phyloP scores from a whole-genome alignment of 2,888 invertebrate species.

The Raillietiella orientalis region DNA sequence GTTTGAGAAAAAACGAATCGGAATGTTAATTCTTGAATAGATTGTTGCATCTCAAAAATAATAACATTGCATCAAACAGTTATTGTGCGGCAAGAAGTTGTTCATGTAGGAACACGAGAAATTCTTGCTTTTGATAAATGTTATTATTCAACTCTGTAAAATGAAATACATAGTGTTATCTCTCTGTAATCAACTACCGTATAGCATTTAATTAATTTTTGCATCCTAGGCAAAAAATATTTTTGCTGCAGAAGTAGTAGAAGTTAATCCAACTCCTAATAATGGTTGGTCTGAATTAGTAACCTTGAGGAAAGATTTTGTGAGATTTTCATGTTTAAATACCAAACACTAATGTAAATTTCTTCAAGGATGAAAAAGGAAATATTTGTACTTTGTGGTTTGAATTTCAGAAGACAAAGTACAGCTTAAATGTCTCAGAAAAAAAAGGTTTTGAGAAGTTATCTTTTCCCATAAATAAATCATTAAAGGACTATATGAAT shows the following conservation, averaged over 20 bases:
- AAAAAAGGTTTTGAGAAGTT: slow-evolving; percentile 46
- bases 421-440: slow-evolving; percentile 54
- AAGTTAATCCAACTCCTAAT: slow-evolving; percentile 82
- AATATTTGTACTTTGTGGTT: slow-evolving; percentile 40
- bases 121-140: too few species aligned
- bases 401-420: slow-evolving; percentile 90
- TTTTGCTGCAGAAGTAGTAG: slow-evolving; percentile 41
- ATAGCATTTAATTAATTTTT: too few species aligned
- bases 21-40: background rate
- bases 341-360: background rate
- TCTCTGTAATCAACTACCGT: too few species aligned
- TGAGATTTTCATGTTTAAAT: background rate
- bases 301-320: slow-evolving; percentile 19
- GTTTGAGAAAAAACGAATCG: too few species aligned
- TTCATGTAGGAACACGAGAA: too few species aligned
- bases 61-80: background rate
- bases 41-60: background rate
- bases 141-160: slow-evolving; percentile 1
- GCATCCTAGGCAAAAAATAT: slow-evolving; percentile 40
- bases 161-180: too few species aligned
- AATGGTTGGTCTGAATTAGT: slow-evolving; percentile 92
- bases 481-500: slow-evolving; percentile 33
- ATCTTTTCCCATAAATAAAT: slow-evolving; percentile 44
- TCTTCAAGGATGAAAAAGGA: slow-evolving; percentile 14
- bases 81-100: too few species aligned